Evolutionary conservation across 1,140 invertebrate genomes (phyloP).

Genomic region (Drosophila nasuta): DNA sequence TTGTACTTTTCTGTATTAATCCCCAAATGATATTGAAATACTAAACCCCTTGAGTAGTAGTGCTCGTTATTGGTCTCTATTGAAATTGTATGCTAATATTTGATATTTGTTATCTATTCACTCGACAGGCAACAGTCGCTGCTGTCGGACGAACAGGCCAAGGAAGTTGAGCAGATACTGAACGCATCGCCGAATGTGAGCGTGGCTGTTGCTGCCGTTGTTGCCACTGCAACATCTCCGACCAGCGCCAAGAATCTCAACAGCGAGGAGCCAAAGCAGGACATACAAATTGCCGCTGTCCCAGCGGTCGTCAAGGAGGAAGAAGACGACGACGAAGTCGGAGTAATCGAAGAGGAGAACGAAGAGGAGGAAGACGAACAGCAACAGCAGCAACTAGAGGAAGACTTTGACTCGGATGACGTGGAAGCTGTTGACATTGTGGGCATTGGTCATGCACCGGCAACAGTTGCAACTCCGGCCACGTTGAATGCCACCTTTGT

Average conservation of each 20-base stretch:
- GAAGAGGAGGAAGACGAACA: constrained; percentile 28
- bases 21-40: neutral
- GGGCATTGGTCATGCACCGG: constrained; percentile 65
- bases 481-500: constrained; percentile 64
- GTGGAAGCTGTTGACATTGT: constrained; percentile 78
- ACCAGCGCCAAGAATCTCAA: constrained; percentile 81
- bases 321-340: constrained; percentile 12
- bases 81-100: constrained; percentile 11
- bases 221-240: constrained; percentile 79
- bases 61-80: neutral
- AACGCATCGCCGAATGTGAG: constrained; percentile 86
- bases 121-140: constrained; percentile 89
- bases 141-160: constrained; percentile 93
- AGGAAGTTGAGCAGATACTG: constrained; percentile 92
- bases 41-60: neutral
- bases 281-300: constrained; percentile 61
- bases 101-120: constrained; percentile 19
- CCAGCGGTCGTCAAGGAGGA: constrained; percentile 48
- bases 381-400: constrained; percentile 43
- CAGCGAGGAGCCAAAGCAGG: constrained; percentile 63
- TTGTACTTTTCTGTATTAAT: neutral
- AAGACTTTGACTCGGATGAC: constrained; percentile 71
- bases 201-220: constrained; percentile 78
- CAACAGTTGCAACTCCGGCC: constrained; percentile 34
- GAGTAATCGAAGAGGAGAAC: neutral